Percentiles rank a stretch among this genome's conserved stretches.
These are phyloP conservation scores for Benitochromis conjunctus DNA, from an alignment of 2,113 vertebrate genomes.

Conservation along the genomic window DNA sequence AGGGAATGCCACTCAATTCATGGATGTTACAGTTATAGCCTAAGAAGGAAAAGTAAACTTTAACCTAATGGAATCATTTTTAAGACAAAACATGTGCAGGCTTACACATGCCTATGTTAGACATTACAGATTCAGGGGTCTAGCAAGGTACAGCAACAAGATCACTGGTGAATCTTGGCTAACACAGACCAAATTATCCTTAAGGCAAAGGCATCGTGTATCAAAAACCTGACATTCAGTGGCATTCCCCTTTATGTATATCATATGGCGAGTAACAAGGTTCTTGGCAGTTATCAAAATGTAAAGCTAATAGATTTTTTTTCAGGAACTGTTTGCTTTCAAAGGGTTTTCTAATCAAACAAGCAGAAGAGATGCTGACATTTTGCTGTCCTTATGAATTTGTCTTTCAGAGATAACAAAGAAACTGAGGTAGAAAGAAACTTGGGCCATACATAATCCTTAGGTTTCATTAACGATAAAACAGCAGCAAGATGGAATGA, in stretches of 20 bases:
- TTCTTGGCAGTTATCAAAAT: conserved; percentile 32
- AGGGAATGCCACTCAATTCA: conserved; percentile 38
- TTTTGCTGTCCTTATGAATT: conserved; percentile 64
- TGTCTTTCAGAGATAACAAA: conserved; percentile 82
- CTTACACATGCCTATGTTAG: not conserved
- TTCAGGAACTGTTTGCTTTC: conserved; percentile 59
- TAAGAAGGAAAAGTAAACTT: not conserved
- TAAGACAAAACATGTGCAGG: not conserved
- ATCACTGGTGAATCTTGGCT: not conserved
- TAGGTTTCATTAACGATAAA: conserved; percentile 71
- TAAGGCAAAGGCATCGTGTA: conserved; percentile 27
- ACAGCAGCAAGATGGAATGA: conserved; percentile 63
- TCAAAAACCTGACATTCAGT: conserved; percentile 29
- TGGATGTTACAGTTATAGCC: not conserved
- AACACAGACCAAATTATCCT: conserved; percentile 34
- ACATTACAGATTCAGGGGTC: conserved; percentile 10
- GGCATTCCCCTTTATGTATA: conserved; percentile 53
- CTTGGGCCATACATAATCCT: conserved; percentile 77
- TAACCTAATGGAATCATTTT: not conserved
- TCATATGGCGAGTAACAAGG: not conserved
- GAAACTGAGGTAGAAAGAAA: conserved; percentile 94
- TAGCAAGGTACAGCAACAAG: not conserved
- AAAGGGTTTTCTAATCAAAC: conserved; percentile 67
- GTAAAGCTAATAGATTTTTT: conserved; percentile 49
- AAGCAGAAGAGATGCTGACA: conserved; percentile 61